Conservation (phyloP, 2,797 vertebrate genomes). For the Melanotaenia parkinsoni region DNA sequence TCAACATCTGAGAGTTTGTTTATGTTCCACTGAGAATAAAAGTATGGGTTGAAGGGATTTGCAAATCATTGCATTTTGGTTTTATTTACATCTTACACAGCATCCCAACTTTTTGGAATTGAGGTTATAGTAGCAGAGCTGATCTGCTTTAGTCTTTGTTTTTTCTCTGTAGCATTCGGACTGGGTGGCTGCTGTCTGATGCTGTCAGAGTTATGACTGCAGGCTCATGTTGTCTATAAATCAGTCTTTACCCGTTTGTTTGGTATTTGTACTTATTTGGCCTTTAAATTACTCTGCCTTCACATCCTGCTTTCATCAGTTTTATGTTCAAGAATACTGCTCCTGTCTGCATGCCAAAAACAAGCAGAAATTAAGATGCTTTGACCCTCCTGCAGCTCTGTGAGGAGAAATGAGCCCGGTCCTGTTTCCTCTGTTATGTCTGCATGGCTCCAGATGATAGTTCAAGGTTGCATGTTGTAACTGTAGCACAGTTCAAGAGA, state of each 20-base stretch:
- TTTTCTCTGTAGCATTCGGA: background rate
- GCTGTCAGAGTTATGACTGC: background rate
- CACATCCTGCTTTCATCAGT: conserved; percentile 3
- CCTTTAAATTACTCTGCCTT: background rate
- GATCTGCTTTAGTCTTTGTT: background rate
- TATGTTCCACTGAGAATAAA: too few species aligned
- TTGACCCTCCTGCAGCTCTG: background rate
- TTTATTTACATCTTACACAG: background rate
- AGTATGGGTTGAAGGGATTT: background rate
- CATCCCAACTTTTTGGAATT: too few species aligned
- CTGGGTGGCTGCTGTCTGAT: background rate
- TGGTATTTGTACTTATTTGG: conserved; percentile 9
- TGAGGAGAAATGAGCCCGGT: background rate
- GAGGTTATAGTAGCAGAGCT: background rate
- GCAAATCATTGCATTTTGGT: background rate
- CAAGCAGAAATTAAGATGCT: background rate
- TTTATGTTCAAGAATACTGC: background rate
- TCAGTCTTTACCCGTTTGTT: background rate
- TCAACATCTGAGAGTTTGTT: too few species aligned
- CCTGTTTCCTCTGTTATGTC: conserved; percentile 48
- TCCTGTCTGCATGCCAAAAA: background rate
- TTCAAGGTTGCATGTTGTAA: conserved; percentile 47
- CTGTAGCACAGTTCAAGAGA: conserved; percentile 7
- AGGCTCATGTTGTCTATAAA: background rate
- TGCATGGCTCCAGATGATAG: conserved; percentile 32